Conservation (phyloP, 2,113 vertebrate species). For the Bombycilla garrulus region DNA sequence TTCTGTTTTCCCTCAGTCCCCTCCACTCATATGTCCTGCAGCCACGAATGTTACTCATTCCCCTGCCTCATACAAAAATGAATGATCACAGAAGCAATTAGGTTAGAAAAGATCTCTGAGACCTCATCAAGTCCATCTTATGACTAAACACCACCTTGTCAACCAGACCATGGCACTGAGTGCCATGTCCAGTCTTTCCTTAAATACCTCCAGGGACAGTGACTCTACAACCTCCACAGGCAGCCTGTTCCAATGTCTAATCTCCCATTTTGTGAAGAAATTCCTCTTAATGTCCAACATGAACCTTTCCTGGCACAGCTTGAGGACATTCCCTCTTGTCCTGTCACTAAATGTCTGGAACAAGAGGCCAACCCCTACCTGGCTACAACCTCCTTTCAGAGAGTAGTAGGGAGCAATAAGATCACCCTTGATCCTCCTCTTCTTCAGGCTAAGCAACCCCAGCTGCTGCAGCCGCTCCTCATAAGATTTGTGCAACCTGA, state of each 20-base stretch:
- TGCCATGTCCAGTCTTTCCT: background rate
- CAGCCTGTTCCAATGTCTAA: background rate
- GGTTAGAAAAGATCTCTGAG: background rate
- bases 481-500: background rate
- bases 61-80: background rate
- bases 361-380: too few relatives aligned
- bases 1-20: background rate
- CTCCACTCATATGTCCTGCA: accelerated
- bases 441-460: background rate
- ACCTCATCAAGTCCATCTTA: background rate
- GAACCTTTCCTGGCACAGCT: background rate
- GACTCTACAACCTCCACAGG: background rate
- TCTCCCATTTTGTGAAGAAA: background rate
- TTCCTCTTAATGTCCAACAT: background rate
- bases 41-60: accelerated
- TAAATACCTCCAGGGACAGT: background rate
- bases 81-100: background rate
- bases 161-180: background rate
- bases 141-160: background rate
- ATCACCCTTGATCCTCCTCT: background rate
- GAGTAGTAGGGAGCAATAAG: too few relatives aligned
- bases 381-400: background rate
- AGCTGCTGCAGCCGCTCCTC: background rate
- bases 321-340: background rate
- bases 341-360: background rate